Evolutionary conservation across 1,140 invertebrate species (phyloP).

Genomic region (Rhizoglyphus robini): DNA sequence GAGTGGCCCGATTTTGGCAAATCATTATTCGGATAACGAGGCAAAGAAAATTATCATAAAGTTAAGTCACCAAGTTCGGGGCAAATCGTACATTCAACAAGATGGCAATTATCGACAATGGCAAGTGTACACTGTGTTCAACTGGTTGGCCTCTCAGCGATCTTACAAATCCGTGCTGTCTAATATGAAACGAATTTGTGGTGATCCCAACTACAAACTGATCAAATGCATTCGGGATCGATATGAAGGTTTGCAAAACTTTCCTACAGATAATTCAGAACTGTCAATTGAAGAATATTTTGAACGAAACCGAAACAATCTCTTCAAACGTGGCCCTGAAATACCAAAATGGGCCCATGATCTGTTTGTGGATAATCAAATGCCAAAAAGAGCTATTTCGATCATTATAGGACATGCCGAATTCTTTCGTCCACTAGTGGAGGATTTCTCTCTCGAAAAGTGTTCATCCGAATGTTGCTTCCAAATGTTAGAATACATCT

Average conservation of each 20-base stretch:
- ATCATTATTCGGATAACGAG: too few relatives aligned
- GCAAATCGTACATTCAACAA: too few relatives aligned
- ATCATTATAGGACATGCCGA: not conserved
- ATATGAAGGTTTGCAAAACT: not conserved
- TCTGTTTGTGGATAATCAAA: not conserved
- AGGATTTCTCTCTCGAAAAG: not conserved
- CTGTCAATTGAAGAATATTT: not conserved
- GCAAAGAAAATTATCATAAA: too few relatives aligned
- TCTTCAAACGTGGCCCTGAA: not conserved
- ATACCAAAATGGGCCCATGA: not conserved
- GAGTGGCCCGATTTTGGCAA: not conserved
- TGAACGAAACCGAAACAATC: not conserved
- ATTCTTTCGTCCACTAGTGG: not conserved
- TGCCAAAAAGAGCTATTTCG: not conserved
- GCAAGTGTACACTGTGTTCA: not conserved
- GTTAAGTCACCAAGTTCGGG: too few relatives aligned
- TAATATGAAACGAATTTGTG: not conserved
- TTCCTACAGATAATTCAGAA: not conserved
- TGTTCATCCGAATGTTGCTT: not conserved
- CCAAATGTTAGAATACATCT: not conserved
- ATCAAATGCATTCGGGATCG: not conserved
- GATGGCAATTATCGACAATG: not conserved
- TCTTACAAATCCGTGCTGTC: not conserved
- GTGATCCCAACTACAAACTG: not conserved
- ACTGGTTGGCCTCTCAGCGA: not conserved